Conservation (phyloP, 2,113 vertebrate genomes). For the Chionomys nivalis region DNA sequence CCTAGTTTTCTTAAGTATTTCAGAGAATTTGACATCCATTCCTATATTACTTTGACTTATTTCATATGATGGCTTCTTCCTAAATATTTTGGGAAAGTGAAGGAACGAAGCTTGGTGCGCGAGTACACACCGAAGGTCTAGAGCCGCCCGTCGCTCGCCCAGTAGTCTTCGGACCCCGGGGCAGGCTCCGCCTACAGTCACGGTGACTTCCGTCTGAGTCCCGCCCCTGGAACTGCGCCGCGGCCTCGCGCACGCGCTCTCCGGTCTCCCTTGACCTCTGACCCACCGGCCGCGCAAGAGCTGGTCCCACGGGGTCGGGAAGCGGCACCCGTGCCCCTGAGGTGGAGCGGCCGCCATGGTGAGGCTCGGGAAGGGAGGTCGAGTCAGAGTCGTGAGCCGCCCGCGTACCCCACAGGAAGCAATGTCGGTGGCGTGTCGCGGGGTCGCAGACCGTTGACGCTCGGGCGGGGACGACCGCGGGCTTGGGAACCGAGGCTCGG, state of each 20-base stretch:
- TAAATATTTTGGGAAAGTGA: neutral
- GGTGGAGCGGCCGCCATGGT: constrained; percentile 59
- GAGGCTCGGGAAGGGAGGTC: constrained; percentile 1
- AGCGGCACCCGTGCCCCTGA: accelerated
- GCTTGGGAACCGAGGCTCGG: neutral
- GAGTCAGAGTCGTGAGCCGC: neutral
- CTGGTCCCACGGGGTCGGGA: neutral
- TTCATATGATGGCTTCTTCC: neutral
- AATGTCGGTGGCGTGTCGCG: neutral
- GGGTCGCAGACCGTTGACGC: neutral
- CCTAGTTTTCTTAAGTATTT: constrained; percentile 15
- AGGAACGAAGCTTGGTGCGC: neutral
- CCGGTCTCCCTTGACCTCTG: constrained; percentile 41
- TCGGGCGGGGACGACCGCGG: neutral
- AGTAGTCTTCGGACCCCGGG: accelerated
- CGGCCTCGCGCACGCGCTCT: constrained; percentile 54
- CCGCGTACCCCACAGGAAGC: neutral
- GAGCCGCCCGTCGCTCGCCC: accelerated
- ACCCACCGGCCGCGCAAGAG: constrained; percentile 62
- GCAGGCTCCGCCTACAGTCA: neutral
- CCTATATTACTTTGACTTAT: neutral
- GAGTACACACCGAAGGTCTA: accelerated
- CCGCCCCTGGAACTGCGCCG: neutral
- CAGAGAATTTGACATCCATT: neutral
- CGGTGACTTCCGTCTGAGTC: neutral